Base-by-base conservation (phyloP, 2,113 vertebrate species). In the Bothrops jararaca region DNA sequence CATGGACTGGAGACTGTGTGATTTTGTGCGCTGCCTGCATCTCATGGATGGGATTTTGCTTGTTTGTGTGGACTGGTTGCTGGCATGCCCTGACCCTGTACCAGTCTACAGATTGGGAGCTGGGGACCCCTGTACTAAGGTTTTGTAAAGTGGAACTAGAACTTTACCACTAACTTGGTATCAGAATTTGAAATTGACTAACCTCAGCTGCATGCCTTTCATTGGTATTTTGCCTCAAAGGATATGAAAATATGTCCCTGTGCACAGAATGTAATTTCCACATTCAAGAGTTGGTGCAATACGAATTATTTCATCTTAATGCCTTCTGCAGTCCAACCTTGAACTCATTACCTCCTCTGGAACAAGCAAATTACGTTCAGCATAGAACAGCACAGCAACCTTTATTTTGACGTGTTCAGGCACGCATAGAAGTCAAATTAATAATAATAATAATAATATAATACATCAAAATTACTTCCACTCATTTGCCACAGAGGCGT, bases 311-410 rank as follows among this genome's bases (percentile, higher is more conserved):
- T 29, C 29, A n/a, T 34, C 24, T 80, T 88, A 42, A 39, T 42
- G 54, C 10, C 29, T 52, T 88, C 74, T 34, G 20, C 13, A 29
- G 6, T 57, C 86, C 23, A 85, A 85, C 52, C 42, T 85, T 89
- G 42, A 85, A 56, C 22, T 57, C 86, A 89, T 91, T 57, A 89
- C 86, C 53, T 93, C 90, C 29, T 90, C 45, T 34, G 20, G 80
- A 88, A 89, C 29, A 91, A 91, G 60, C 26, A 91, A 91, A 93
- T 92, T 92, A 23, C 22, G 86, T 89, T 93, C 90, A 91, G 86
- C 86, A 89, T n/a, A 86, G 42, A 45, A 85, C 13, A 18, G n/a
- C 58, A 80, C 11, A 91, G 90, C n/a, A 52, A 64, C 86, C 15
- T 20, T 85, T 91, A 85, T 91, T 54, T 23, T 23, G 87, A 85